Evolutionary conservation across 1,140 invertebrate species (phyloP), one percentile per base, ranked within the genome.

Genomic region (Stegodyphus mimosarum): DNA sequence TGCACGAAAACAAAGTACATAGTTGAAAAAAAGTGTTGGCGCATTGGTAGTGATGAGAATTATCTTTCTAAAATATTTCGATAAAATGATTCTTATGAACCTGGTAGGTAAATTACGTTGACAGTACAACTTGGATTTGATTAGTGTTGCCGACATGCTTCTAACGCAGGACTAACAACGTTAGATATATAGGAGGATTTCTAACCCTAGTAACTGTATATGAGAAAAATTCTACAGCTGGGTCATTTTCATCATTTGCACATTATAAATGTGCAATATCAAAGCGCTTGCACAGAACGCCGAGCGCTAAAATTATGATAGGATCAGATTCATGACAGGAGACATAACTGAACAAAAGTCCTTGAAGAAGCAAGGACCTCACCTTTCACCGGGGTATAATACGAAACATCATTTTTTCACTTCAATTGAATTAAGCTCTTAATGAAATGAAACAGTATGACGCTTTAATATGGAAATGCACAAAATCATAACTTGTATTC

Each of bases 21-120:
- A 48, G 18, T 60, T 80, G 52, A 78, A 67, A 67, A 78, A 74
- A 49, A 80, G 50, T 13, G 53, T 80, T 80, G 77, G 77, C 77
- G 77, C 77, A 71, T 80, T 70, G 33, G 77, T 71, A 80, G 77
- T 69, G 77, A 80, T 80, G 67, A 53, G 76, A 67, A 53, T 76
- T 49, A 17, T 55, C 60, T 60, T 60, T 50, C 60, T 76, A 76
- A 76, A 76, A 66, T 60, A 60, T 76, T 76, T 66, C n/a, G 60
- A 76, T 76, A 76, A 76, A 76, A 76, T 48, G 60, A 76, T 76
- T 76, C n/a, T 55, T 76, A 64, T 76, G 74, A 76, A 64, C 60
- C 64, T 76, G 48, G 74, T 76, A 76, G 60, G 48, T 66, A 52
- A 66, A 70, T 76, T n/a, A 66, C 48, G 7, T 69, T 67, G 11